Percentiles rank a stretch among this genome's conserved stretches.
Conservation (phyloP, 2,113 vertebrate species). For the Symphodus melops region DNA sequence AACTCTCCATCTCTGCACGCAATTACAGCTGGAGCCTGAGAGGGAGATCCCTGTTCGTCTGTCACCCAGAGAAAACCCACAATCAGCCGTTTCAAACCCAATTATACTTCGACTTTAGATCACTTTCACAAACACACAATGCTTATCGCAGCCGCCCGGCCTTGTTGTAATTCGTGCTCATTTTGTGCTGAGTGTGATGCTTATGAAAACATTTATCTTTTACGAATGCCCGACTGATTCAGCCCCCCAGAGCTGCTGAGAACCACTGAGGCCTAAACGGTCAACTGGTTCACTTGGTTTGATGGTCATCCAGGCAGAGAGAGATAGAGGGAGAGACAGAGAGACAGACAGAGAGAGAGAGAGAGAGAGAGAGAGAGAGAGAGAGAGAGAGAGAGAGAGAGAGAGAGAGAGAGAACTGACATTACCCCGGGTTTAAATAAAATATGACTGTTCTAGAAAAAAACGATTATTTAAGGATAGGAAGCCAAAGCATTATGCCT, state of each 20-base stretch:
- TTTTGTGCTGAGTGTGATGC: constrained; percentile 1
- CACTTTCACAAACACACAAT: constrained; percentile 39
- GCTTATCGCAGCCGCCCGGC: background rate
- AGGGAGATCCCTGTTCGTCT: constrained; percentile 22
- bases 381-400: too few relatives aligned
- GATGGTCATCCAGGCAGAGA: constrained; percentile 27
- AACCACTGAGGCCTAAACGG: constrained; percentile 22
- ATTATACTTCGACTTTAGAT: constrained; percentile 52
- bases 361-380: background rate
- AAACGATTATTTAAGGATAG: background rate
- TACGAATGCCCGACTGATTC: background rate
- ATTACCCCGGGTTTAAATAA: background rate
- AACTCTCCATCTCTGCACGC: constrained; percentile 17
- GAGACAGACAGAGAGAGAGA: background rate
- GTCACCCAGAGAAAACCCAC: constrained; percentile 17
- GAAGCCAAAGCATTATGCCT: background rate
- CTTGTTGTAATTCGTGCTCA: constrained; percentile 5
- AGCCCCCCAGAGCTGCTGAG: constrained; percentile 12
- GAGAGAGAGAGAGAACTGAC: background rate
- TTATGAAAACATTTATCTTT: constrained; percentile 51
- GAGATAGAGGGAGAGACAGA: too few relatives aligned
- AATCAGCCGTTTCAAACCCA: constrained; percentile 40
- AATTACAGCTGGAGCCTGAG: constrained; percentile 32
- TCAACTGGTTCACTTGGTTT: constrained; percentile 31
- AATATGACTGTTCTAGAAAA: background rate